Conservation (phyloP, 2,888 invertebrate genomes). For the Aleiodes leptofemur region DNA sequence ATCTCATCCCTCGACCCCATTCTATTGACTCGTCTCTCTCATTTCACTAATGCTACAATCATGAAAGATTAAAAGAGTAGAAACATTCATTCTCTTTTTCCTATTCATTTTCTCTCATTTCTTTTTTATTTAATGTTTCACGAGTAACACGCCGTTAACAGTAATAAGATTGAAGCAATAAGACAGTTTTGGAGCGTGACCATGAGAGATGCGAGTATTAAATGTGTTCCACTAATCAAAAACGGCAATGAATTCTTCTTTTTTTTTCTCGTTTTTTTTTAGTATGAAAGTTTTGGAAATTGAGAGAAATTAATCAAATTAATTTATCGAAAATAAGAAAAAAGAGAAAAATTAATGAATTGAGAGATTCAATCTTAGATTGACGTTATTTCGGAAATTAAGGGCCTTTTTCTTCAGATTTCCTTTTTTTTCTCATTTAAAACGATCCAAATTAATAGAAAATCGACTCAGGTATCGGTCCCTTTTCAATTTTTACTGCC, state of each 20-base stretch:
- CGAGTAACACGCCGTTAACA: conserved; percentile 65
- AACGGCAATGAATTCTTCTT: conserved; percentile 48
- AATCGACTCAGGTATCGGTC: too few species aligned
- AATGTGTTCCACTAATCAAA: conserved; percentile 62
- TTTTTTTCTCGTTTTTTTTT: conserved; percentile 22
- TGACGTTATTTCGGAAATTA: too few species aligned
- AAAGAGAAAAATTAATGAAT: neutral
- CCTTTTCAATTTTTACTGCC: too few species aligned
- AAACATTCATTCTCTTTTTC: conserved; percentile 44
- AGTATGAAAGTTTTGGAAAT: conserved; percentile 19
- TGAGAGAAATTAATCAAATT: neutral
- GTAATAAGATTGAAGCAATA: conserved; percentile 72
- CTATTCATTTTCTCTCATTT: conserved; percentile 20
- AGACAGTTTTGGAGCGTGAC: conserved; percentile 74
- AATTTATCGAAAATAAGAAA: neutral
- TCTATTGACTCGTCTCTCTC: conserved; percentile 27
- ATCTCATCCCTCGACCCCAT: conserved; percentile 37
- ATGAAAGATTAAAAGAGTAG: conserved; percentile 55
- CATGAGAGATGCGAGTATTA: conserved; percentile 55
- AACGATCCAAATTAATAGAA: too few species aligned
- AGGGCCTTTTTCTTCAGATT: too few species aligned
- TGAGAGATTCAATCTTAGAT: neutral
- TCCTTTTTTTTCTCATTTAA: too few species aligned
- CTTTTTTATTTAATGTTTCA: conserved; percentile 20
- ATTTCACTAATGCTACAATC: conserved; percentile 19